Evolutionary conservation across 2,888 invertebrate genomes (phyloP).

Genomic region (Parnassius smintheus): DNA sequence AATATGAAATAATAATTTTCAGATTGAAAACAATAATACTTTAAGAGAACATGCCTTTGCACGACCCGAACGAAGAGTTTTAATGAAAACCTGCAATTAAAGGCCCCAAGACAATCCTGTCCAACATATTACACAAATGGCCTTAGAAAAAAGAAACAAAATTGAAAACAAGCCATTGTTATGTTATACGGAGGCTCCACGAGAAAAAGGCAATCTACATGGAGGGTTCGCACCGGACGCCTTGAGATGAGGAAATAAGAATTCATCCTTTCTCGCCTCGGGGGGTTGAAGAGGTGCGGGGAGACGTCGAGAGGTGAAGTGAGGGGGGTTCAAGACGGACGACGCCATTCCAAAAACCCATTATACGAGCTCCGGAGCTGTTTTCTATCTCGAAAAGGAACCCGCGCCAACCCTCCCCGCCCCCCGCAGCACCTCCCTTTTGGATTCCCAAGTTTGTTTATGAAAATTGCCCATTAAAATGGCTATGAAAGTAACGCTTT

Average conservation of each 20-base stretch:
- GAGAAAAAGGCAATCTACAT: slow-evolving; percentile 80
- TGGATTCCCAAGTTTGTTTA: slow-evolving; percentile 79
- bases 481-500: slow-evolving; percentile 80
- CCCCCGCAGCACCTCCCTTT: slow-evolving; percentile 49
- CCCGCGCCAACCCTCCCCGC: slow-evolving; percentile 50
- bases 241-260: slow-evolving; percentile 80
- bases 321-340: slow-evolving; percentile 82
- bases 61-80: background rate
- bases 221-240: slow-evolving; percentile 77
- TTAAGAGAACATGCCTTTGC: background rate
- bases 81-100: slow-evolving; percentile 28
- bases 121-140: slow-evolving; percentile 39
- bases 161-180: slow-evolving; percentile 80
- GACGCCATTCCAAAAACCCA: slow-evolving; percentile 87
- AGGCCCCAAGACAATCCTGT: slow-evolving; percentile 18
- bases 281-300: slow-evolving; percentile 44
- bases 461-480: slow-evolving; percentile 81
- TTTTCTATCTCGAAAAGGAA: slow-evolving; percentile 81
- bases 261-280: slow-evolving; percentile 79
- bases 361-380: slow-evolving; percentile 85
- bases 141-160: slow-evolving; percentile 54
- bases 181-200: slow-evolving; percentile 75
- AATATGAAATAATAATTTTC: background rate
- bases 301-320: slow-evolving; percentile 39
- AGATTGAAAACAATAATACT: slow-evolving; percentile 8